Evolutionary conservation across 1,140 invertebrate species (phyloP), one percentile per base, ranked within the genome.

Genomic region (Drosophila lacteicornis): DNA sequence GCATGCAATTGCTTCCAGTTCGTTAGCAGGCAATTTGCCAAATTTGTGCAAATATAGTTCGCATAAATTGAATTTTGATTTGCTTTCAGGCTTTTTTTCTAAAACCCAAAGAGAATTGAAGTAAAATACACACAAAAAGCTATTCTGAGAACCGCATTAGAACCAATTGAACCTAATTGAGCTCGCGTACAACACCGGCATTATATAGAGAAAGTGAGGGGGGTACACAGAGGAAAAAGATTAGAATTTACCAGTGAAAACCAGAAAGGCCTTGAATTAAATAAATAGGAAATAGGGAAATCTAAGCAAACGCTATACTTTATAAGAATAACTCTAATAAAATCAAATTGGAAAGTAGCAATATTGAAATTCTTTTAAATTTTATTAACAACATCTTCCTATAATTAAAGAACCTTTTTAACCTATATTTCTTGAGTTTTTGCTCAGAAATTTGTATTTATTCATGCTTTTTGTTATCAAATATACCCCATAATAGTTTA

Each of bases 91-190:
- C 38, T 57, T 36, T 27, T 40, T 49, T 27, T 40, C 27, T 33
- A 74, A 47, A 42, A 55, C 12, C 17, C 1, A 53, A 40, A 7
- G 9, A 61, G n/a, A 75, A 53, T 38, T n/a, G 4, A 59, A 74
- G 25, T 19, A 33, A 56, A 75, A 78, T 47, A 27, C 27, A 60
- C 56, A 78, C 53, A 68, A 61, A 57, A 38, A 19, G 53, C 46
- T 38, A 50, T 71, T 73, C 53, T 5, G 42, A 49, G 58, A 62
- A 51, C 38, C 36, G 53, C 77, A 47, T 80, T 77, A 74, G 76
- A 74, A 78, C 69, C 77, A 87, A 87, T 87, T 87, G 80, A 80
- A 80, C 55, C 73, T 71, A 87, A 87, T 87, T 87, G 68, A 77
- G 84, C 33, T 43, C 49, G 63, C 67, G 53, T 68, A 46, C 63